phyloP scores from a whole-genome alignment of 2,113 vertebrate genomes.

The Eretmochelys imbricata region DNA sequence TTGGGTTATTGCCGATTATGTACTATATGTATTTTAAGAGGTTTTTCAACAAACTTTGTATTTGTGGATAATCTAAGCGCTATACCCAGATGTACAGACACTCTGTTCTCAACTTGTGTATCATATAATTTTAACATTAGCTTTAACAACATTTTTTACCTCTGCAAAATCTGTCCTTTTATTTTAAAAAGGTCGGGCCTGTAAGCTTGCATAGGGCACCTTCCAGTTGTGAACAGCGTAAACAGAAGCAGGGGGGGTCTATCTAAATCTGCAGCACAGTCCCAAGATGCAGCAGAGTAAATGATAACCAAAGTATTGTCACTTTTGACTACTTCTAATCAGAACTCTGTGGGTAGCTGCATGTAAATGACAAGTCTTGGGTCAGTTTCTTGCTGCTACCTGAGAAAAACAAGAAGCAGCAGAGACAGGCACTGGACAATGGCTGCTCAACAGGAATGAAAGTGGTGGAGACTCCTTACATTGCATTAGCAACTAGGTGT shows the following conservation, averaged over 20 bases:
- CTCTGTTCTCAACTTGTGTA: too few species aligned
- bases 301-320: neutral
- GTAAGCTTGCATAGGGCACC: neutral
- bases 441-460: neutral
- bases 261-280: neutral
- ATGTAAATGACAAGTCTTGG: neutral
- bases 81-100: too few species aligned
- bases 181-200: neutral
- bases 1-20: too few species aligned
- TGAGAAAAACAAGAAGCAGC: neutral
- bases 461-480: neutral
- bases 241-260: neutral
- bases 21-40: too few species aligned
- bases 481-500: neutral
- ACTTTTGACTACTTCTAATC: neutral
- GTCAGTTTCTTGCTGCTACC: neutral
- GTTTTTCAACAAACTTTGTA: too few species aligned
- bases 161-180: neutral
- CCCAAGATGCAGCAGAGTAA: neutral
- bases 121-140: too few species aligned
- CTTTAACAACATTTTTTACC: neutral
- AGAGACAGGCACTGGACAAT: neutral
- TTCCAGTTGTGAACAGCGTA: neutral
- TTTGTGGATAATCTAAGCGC: too few species aligned
- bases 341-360: neutral